These are phyloP conservation scores for Cliona cf. orientalis DNA, from an alignment of 37 sponge, comb jelly and placozoan genomes.

Conservation along the genomic window DNA sequence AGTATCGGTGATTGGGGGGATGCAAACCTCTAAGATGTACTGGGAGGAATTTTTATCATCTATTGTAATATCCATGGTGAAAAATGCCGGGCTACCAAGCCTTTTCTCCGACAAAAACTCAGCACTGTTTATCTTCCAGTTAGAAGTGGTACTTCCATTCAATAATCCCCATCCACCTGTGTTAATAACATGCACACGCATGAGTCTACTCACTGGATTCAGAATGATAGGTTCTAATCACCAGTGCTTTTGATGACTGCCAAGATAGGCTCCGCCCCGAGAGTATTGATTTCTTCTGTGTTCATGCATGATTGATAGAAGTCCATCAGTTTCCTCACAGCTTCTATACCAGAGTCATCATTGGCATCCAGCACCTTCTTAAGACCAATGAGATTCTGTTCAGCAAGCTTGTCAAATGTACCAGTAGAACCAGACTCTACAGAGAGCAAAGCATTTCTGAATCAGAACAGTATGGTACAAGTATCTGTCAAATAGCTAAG, in stretches of 20 bases:
- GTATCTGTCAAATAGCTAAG: too few relatives aligned
- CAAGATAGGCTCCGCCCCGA: conserved; percentile 31
- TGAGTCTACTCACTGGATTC: not conserved
- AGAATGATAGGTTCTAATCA: conserved; percentile 1
- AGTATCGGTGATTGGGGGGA: not conserved
- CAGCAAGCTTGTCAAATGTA: conserved; percentile 22
- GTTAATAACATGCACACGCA: not conserved
- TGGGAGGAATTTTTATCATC: conserved; percentile 50
- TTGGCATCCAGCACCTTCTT: conserved; percentile 36
- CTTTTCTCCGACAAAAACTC: conserved; percentile 32
- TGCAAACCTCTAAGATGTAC: conserved; percentile 34
- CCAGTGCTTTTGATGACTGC: conserved; percentile 12
- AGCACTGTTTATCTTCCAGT: conserved; percentile 38
- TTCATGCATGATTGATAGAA: conserved; percentile 53
- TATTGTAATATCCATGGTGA: conserved; percentile 35
- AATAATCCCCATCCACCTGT: conserved; percentile 30
- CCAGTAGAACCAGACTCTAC: too few relatives aligned
- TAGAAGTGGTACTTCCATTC: not conserved
- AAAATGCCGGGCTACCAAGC: conserved; percentile 58
- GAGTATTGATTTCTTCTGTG: conserved; percentile 14
- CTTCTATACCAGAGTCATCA: conserved; percentile 26
- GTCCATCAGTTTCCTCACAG: conserved; percentile 23
- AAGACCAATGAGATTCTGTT: conserved; percentile 34
- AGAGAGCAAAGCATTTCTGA: too few relatives aligned
- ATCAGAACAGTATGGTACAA: too few relatives aligned